Conservation (phyloP, 1,140 invertebrate species). For the Eriosoma lanigerum region DNA sequence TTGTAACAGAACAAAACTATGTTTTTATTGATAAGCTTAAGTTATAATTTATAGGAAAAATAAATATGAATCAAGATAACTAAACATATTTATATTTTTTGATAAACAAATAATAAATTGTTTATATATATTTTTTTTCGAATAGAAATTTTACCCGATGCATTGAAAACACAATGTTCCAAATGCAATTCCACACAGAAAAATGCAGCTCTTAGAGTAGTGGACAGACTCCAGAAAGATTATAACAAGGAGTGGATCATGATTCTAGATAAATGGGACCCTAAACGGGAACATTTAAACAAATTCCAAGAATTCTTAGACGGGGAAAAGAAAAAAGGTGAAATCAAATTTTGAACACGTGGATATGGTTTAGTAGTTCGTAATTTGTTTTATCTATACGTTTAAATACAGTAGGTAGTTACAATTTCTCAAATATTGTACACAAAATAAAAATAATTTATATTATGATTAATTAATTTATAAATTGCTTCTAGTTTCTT, state of each 20-base stretch:
- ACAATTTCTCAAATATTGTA: not conserved
- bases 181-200: constrained; percentile 67
- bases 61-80: no score
- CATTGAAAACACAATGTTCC: constrained; percentile 64
- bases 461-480: not conserved
- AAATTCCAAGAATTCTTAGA: constrained; percentile 56
- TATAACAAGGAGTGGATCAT: constrained; percentile 65
- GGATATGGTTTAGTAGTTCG: not conserved
- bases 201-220: constrained; percentile 58
- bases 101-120: not conserved
- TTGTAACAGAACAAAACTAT: no score
- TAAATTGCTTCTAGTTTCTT: not conserved
- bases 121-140: constrained; percentile 8
- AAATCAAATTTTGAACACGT: not conserved
- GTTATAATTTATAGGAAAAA: no score
- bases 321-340: constrained; percentile 36
- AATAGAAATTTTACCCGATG: constrained; percentile 59
- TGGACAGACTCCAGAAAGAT: constrained; percentile 59
- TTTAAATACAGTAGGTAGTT: not conserved
- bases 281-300: constrained; percentile 62
- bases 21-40: no score
- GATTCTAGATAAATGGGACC: constrained; percentile 64
- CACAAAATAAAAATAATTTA: constrained; percentile 5
- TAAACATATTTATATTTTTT: no score
- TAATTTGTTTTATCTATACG: not conserved